These are phyloP conservation scores for Exephanes ischioxanthus DNA, from an alignment of 2,888 invertebrate genomes.

Conservation along the genomic window DNA sequence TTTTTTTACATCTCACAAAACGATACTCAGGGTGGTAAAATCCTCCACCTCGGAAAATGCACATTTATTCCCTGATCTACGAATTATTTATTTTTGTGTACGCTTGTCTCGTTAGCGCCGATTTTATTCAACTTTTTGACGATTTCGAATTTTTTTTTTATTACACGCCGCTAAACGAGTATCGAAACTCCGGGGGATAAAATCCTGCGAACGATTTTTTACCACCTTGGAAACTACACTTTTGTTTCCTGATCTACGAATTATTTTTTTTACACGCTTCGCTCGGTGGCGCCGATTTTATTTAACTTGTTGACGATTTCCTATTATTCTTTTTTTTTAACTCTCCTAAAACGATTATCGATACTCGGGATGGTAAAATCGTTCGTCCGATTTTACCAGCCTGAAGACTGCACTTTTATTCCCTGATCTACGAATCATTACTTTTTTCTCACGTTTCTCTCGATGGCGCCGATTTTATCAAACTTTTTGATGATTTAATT, in stretches of 20 bases:
- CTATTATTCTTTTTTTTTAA: neutral
- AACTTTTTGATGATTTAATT: neutral
- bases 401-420: conserved; percentile 22
- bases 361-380: neutral
- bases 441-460: neutral
- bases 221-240: neutral
- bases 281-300: neutral
- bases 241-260: conserved; percentile 26
- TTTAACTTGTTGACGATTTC: neutral
- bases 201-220: neutral
- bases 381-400: neutral
- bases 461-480: no score
- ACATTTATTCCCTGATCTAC: conserved; percentile 30
- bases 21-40: neutral
- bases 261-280: neutral
- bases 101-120: neutral
- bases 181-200: neutral
- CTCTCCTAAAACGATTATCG: conserved; percentile 37
- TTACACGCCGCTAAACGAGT: conserved; percentile 22
- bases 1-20: conserved; percentile 18
- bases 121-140: conserved; percentile 23
- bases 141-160: conserved; percentile 20
- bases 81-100: conserved; percentile 18
- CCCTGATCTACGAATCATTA: conserved; percentile 8
- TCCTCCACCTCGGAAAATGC: neutral